These are phyloP conservation scores for Pocillopora meandrina DNA, from an alignment of 92 coral and sea anemone species.

Conservation along the genomic window DNA sequence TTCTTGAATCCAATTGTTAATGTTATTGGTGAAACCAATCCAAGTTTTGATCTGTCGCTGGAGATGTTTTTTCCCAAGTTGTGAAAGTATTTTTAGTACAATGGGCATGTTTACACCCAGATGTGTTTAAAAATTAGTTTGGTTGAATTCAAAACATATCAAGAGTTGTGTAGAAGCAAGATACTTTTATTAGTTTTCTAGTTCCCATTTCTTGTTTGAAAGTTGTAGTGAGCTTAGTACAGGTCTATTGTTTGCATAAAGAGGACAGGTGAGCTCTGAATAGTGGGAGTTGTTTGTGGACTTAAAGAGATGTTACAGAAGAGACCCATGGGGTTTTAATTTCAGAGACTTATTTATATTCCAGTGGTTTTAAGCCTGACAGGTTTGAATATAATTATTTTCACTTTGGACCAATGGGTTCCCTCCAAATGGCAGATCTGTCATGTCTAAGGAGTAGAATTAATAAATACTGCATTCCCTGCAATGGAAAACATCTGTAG, in stretches of 20 bases:
- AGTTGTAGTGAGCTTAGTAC: background rate
- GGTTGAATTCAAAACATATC: background rate
- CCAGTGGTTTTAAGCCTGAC: slow-evolving; percentile 30
- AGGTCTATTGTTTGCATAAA: background rate
- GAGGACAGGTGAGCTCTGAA: background rate
- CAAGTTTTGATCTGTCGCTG: background rate
- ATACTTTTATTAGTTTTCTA: background rate
- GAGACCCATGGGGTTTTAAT: background rate
- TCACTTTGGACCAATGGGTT: slow-evolving; percentile 26
- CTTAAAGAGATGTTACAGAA: background rate
- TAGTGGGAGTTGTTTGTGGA: slow-evolving; percentile 7
- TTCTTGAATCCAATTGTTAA: background rate
- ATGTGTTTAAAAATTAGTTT: background rate
- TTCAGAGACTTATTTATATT: slow-evolving; percentile 14
- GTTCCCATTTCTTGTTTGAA: background rate
- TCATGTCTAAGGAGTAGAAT: slow-evolving; percentile 32
- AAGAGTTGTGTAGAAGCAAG: background rate
- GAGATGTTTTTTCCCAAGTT: background rate
- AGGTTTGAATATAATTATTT: slow-evolving; percentile 29
- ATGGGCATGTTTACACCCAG: background rate
- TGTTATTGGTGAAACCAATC: background rate
- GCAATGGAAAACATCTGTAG: slow-evolving; percentile 9
- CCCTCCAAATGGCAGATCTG: slow-evolving; percentile 46
- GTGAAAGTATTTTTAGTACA: slow-evolving; percentile 3
- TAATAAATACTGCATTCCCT: slow-evolving; percentile 27